Evolutionary conservation across 2,797 vertebrate genomes (phyloP).

Genomic region (Eupleurogrammus muticus): DNA sequence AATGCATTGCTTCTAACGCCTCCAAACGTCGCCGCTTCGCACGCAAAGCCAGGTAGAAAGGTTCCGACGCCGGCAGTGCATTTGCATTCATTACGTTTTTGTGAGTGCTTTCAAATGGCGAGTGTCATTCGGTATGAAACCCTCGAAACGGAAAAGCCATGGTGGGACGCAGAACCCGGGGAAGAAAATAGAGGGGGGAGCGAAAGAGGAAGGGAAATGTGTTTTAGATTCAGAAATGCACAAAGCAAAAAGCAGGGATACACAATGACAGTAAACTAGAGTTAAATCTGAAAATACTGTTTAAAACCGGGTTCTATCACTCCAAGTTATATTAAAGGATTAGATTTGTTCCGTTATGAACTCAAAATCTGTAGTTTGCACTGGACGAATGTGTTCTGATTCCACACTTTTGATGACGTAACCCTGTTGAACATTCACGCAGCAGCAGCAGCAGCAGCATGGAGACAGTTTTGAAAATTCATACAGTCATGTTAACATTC

Average conservation of each 20-base stretch:
- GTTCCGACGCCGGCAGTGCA: slow-evolving; percentile 5
- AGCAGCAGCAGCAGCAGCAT: background rate
- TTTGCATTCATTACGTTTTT: slow-evolving; percentile 39
- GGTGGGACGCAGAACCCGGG: slow-evolving; percentile 18
- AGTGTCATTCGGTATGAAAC: slow-evolving; percentile 46
- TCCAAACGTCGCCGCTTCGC: background rate
- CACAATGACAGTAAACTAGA: background rate
- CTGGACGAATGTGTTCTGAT: too few species aligned
- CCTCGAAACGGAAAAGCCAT: slow-evolving; percentile 35
- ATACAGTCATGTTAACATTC: too few species aligned
- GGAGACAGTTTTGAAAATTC: too few species aligned
- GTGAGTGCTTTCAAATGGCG: slow-evolving; percentile 11
- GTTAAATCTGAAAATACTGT: background rate
- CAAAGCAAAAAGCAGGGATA: too few species aligned
- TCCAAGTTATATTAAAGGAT: too few species aligned
- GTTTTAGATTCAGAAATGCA: background rate
- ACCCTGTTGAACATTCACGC: background rate
- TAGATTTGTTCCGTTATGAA: too few species aligned
- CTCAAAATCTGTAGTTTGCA: too few species aligned
- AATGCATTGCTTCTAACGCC: background rate
- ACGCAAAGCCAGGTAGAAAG: slow-evolving; percentile 22
- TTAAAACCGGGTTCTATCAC: too few species aligned
- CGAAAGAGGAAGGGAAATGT: background rate
- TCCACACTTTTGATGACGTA: background rate
- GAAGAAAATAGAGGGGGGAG: background rate